Conservation (phyloP, 2,888 invertebrate genomes). For the Heterodera filipjevi region DNA sequence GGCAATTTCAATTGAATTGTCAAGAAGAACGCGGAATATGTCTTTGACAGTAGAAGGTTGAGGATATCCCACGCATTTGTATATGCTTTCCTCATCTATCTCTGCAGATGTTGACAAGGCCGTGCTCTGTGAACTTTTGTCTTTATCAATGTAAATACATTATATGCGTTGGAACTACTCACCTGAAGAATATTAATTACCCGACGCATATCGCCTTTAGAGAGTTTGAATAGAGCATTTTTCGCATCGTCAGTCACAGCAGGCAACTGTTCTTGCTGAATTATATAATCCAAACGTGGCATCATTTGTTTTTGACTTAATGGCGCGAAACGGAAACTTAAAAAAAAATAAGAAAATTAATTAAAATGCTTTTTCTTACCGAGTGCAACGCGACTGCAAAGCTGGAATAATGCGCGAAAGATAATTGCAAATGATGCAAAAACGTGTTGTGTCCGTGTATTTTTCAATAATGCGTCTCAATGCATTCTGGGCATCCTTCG, state of each 20-base stretch:
- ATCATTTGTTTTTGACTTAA: slow-evolving; percentile 79
- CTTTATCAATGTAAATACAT: not conserved
- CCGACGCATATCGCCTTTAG: slow-evolving; percentile 96
- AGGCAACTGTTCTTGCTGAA: slow-evolving; percentile 38
- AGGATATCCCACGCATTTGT: slow-evolving; percentile 95
- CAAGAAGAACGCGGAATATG: slow-evolving; percentile 81
- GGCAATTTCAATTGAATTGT: slow-evolving; percentile 60
- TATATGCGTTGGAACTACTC: not conserved
- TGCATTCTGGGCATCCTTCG: slow-evolving; percentile 98
- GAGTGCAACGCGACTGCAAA: slow-evolving; percentile 89
- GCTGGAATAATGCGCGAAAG: slow-evolving; percentile 97
- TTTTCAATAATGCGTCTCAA: slow-evolving; percentile 93
- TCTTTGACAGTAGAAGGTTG: slow-evolving; percentile 83
- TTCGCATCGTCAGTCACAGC: slow-evolving; percentile 83
- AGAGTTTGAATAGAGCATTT: slow-evolving; percentile 83
- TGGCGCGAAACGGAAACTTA: slow-evolving; percentile 62
- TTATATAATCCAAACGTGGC: slow-evolving; percentile 83
- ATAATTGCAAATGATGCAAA: slow-evolving; percentile 98
- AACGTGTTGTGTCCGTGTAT: slow-evolving; percentile 86
- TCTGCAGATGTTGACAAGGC: slow-evolving; percentile 82
- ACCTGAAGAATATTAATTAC: slow-evolving; percentile 90
- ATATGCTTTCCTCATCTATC: slow-evolving; percentile 87
- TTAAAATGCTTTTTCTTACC: slow-evolving; percentile 27
- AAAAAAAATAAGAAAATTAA: slow-evolving; percentile 19
- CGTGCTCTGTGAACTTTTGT: slow-evolving; percentile 73